Base-by-base conservation (phyloP, 2,797 vertebrate species). In the Clamator glandarius region DNA sequence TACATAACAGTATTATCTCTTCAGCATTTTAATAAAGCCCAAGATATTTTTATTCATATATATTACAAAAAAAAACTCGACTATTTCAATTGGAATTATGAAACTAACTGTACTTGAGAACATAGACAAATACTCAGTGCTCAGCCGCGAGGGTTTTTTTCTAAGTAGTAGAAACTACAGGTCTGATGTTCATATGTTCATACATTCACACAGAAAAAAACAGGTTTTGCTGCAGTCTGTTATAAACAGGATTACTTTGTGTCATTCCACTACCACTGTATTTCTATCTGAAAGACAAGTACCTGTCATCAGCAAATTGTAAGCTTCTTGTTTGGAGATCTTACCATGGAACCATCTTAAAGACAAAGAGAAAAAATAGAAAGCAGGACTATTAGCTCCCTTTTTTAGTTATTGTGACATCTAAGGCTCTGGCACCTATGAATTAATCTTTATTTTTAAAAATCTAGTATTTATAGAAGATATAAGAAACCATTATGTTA, bases 341-440 rank as follows among this genome's bases (percentile, higher is more conserved):
- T 99, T 99, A 97, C 99, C 99, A 87, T 99, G 99, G 98, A 99
- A 99, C 99, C 99, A 99, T 97, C 99, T 99, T 98, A 95, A 95
- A 95, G 94, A 80, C 87, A 78, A 97, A 97, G n/a, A 97, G 64
- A 97, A 97, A 98, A 94, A 96, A 95, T 83, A 96, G 35, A 96
- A 91, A 96, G 66, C 46, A 91, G 92, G 93, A 91, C 82, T 74
- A 90, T 42, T 79, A 89, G 52, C 52, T 70, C 67, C 79, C 59
- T 76, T 70, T 63, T 83, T 70, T n/a, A 90, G 78, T 54, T 82
- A 63, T 70, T 39, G 78, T 80, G 84, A 72, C 63, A 94, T n/a
- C 74, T 72, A 69, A 95, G 90, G 81, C 55, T 93, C 84, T 91
- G 77, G 44, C 36, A 89, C 39, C 42, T 90, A 95, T 51, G 73